These are phyloP conservation scores for Acronicta psi DNA, from an alignment of 2,888 invertebrate species.

Conservation along the genomic window DNA sequence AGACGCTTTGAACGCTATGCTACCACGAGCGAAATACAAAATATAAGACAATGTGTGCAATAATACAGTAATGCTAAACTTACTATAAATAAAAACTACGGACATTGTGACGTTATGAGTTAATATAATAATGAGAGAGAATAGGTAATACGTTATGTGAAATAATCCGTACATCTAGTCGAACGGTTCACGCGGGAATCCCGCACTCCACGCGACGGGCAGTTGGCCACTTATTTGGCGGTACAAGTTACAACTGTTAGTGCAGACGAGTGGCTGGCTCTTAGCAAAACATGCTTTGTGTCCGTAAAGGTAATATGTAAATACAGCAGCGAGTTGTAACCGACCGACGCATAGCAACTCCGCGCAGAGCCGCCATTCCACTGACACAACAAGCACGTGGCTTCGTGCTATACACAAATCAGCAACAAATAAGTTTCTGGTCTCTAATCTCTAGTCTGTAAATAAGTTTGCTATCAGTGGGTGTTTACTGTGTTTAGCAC, in stretches of 20 bases:
- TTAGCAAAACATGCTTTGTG: constrained; percentile 24
- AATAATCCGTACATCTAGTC: not conserved
- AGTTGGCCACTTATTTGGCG: constrained; percentile 26
- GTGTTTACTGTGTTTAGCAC: too few species aligned
- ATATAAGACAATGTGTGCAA: too few species aligned
- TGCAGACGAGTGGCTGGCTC: constrained; percentile 23
- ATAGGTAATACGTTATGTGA: not conserved
- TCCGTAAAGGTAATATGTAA: constrained; percentile 41
- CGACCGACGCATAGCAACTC: not conserved
- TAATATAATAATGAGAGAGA: not conserved
- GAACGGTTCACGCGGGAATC: not conserved
- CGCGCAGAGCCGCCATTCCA: not conserved
- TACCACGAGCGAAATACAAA: too few species aligned
- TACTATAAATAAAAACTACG: too few species aligned
- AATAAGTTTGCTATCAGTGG: too few species aligned
- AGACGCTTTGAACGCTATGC: too few species aligned
- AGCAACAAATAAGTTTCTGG: too few species aligned
- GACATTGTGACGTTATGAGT: too few species aligned
- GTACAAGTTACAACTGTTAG: constrained; percentile 12
- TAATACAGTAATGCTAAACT: too few species aligned
- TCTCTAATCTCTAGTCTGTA: too few species aligned
- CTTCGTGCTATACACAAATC: too few species aligned
- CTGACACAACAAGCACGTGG: too few species aligned
- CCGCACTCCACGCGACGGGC: constrained; percentile 2
- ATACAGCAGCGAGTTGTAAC: constrained; percentile 18